Conservation (phyloP, 2,113 vertebrate genomes). For the Antechinus flavipes region DNA sequence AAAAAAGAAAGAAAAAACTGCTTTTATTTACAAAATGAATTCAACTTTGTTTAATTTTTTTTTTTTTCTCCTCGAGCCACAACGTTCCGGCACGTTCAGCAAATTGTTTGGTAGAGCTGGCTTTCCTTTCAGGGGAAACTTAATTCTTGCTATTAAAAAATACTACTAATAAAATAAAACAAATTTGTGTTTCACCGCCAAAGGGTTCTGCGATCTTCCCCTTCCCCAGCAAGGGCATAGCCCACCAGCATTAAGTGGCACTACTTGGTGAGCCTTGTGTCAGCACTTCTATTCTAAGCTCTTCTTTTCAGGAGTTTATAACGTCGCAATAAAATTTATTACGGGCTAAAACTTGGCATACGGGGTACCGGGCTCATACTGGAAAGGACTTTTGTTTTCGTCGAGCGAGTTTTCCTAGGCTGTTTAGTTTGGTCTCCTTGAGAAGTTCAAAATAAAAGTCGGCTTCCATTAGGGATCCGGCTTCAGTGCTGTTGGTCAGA, state of each 20-base stretch:
- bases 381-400: slow-evolving; percentile 38
- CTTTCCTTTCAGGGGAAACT: slow-evolving; percentile 36
- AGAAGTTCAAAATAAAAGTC: slow-evolving; percentile 65
- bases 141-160: slow-evolving; percentile 44
- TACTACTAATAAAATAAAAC: slow-evolving; percentile 30
- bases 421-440: slow-evolving; percentile 47
- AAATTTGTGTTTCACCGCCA: slow-evolving; percentile 4
- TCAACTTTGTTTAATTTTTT: slow-evolving; percentile 77
- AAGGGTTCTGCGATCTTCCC: not conserved
- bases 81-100: slow-evolving; percentile 64
- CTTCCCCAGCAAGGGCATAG: slow-evolving; percentile 32
- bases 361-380: slow-evolving; percentile 16
- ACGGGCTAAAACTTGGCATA: slow-evolving; percentile 70
- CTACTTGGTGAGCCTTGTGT: slow-evolving; percentile 71
- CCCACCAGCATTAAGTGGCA: slow-evolving; percentile 68
- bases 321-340: slow-evolving; percentile 76
- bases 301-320: slow-evolving; percentile 84
- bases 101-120: slow-evolving; percentile 59
- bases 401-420: slow-evolving; percentile 35
- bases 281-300: slow-evolving; percentile 80
- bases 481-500: not conserved
- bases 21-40: slow-evolving; percentile 81
- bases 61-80: slow-evolving; percentile 69
- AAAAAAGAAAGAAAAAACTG: slow-evolving; percentile 3
- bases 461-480: not conserved